Conservation (phyloP, 2,888 invertebrate genomes). For the Therioaphis trifolii region DNA sequence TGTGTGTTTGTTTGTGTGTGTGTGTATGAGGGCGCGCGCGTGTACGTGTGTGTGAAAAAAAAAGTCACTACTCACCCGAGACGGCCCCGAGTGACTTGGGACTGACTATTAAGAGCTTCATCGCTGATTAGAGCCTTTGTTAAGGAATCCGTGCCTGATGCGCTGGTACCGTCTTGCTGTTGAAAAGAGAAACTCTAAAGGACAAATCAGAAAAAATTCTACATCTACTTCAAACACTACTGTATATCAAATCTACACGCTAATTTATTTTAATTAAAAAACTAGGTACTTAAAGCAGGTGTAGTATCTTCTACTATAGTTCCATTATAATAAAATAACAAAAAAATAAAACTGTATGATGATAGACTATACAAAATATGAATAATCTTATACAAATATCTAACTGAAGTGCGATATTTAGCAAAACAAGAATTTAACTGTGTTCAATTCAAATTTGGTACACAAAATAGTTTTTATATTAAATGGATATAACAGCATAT, state of each 20-base stretch:
- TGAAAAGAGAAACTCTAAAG: conserved; percentile 67
- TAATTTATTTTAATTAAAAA: conserved; percentile 23
- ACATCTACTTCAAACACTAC: conserved; percentile 58
- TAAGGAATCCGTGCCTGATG: conserved; percentile 73
- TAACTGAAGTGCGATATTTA: conserved; percentile 27
- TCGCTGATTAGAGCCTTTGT: conserved; percentile 74
- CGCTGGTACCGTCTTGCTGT: conserved; percentile 74
- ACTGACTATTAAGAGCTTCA: conserved; percentile 67
- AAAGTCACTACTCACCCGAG: conserved; percentile 69
- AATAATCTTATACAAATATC: conserved; percentile 12
- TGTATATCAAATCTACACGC: conserved; percentile 15
- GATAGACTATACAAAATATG: neutral
- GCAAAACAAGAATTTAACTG: conserved; percentile 12
- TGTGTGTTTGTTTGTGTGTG: too few species aligned
- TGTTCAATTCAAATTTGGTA: conserved; percentile 59
- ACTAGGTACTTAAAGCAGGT: conserved; percentile 38
- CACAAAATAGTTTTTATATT: conserved; percentile 46
- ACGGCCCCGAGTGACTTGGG: conserved; percentile 68
- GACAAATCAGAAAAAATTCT: conserved; percentile 63
- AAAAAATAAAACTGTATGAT: neutral
- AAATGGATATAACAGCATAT: conserved; percentile 29
- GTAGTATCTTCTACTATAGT: conserved; percentile 10
- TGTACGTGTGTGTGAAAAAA: conserved; percentile 20
- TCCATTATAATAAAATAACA: conserved; percentile 4
- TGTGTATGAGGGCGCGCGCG: too few species aligned